A percentile compares a stretch with the other conserved stretches of the same genome.
Evolutionary conservation across 2,888 invertebrate species (phyloP).

Genomic region (Ichneumoninae sp.): DNA sequence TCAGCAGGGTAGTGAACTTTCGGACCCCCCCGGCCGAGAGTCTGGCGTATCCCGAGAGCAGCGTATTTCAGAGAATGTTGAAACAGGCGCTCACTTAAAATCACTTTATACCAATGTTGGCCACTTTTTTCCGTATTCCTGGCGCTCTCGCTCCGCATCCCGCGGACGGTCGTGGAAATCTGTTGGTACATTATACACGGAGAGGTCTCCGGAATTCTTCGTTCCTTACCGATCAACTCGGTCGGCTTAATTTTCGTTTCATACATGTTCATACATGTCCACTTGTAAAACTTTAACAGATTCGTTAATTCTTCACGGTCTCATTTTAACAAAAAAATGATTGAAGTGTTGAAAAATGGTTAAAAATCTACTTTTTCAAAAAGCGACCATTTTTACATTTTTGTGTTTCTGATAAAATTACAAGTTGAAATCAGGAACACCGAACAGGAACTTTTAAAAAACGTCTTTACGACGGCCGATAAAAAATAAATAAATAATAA

Average conservation of each 20-base stretch:
- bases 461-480: no score
- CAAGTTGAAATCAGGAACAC: no score
- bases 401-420: no score
- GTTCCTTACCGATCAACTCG: neutral
- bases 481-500: no score
- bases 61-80: constrained; percentile 37
- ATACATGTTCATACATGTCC: neutral
- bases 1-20: constrained; percentile 76
- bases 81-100: constrained; percentile 78
- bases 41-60: constrained; percentile 11
- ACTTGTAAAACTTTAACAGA: neutral
- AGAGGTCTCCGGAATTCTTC: constrained; percentile 4
- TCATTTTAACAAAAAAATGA: no score
- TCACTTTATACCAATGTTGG: constrained; percentile 79
- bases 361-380: no score
- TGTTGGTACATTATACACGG: constrained; percentile 16
- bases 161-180: constrained; percentile 72
- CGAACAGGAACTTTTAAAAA: no score
- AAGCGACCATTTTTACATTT: no score
- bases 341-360: no score
- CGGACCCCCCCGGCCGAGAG: constrained; percentile 71
- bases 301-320: no score
- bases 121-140: constrained; percentile 72
- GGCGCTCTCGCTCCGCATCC: constrained; percentile 68
- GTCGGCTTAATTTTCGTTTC: neutral